Evolutionary conservation across 1,140 invertebrate genomes (phyloP).

Genomic region (Saccostrea echinata): DNA sequence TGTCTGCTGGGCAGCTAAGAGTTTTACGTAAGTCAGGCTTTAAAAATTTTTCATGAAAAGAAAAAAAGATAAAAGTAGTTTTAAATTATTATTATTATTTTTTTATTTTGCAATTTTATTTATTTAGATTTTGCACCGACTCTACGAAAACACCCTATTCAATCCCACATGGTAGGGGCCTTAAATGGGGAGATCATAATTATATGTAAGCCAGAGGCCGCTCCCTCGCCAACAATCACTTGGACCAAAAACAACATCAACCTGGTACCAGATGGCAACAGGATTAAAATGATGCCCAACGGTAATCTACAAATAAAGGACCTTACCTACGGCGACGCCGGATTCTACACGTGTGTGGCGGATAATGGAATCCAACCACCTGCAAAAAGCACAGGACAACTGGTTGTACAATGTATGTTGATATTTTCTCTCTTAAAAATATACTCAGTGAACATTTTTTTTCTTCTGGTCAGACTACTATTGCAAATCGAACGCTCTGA

Average conservation of each 20-base stretch:
- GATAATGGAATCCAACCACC: slow-evolving; percentile 57
- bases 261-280: slow-evolving; percentile 41
- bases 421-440: too few species aligned
- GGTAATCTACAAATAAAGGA: slow-evolving; percentile 67
- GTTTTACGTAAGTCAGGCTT: slow-evolving; percentile 69
- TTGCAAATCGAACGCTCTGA: too few species aligned
- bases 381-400: slow-evolving; percentile 21
- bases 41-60: background rate
- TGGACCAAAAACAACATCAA: slow-evolving; percentile 90
- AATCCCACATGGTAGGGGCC: slow-evolving; percentile 92
- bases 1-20: slow-evolving; percentile 93
- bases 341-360: slow-evolving; percentile 72
- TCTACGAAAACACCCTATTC: slow-evolving; percentile 93
- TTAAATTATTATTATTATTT: background rate
- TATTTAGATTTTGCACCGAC: slow-evolving; percentile 89
- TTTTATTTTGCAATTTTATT: too few species aligned
- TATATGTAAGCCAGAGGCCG: slow-evolving; percentile 95
- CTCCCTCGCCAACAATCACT: slow-evolving; percentile 87
- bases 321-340: slow-evolving; percentile 63
- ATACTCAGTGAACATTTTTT: too few species aligned
- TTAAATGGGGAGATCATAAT: slow-evolving; percentile 95
- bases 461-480: too few species aligned
- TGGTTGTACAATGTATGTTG: slow-evolving; percentile 20
- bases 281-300: slow-evolving; percentile 62
- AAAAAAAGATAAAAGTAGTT: background rate